A percentile compares a stretch with the other conserved stretches of the same genome.
Evolutionary conservation across 2,888 invertebrate species (phyloP).

Genomic region (Ptychoptera albimana): DNA sequence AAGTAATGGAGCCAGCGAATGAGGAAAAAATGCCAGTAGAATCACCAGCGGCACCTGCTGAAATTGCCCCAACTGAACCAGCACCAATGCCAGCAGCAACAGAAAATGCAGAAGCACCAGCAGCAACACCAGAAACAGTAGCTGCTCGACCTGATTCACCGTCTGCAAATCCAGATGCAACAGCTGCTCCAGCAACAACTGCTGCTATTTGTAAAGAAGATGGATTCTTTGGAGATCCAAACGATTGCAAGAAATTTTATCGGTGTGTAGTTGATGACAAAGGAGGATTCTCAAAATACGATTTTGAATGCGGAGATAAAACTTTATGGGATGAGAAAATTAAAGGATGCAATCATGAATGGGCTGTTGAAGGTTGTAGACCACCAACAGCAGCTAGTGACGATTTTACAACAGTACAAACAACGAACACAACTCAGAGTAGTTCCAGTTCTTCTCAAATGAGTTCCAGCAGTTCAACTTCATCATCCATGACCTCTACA

Average conservation of each 20-base stretch:
- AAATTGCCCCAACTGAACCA: background rate
- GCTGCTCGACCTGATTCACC: background rate
- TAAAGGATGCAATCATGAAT: constrained; percentile 55
- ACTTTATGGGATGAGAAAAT: constrained; percentile 60
- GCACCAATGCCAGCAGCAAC: background rate
- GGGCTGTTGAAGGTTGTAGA: constrained; percentile 36
- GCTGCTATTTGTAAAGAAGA: constrained; percentile 38
- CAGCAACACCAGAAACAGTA: constrained; percentile 2
- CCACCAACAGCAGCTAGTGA: constrained; percentile 1
- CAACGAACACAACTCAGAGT: constrained; percentile 3
- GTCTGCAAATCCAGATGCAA: background rate
- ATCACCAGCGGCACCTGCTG: constrained; percentile 5
- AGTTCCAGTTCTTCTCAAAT: background rate
- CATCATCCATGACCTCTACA: background rate
- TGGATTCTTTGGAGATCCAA: constrained; percentile 53
- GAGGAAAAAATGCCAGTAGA: constrained; percentile 3
- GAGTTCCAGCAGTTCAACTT: background rate
- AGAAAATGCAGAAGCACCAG: constrained; percentile 9
- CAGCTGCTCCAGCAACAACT: constrained; percentile 5
- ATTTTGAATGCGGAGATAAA: constrained; percentile 56
- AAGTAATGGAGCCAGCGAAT: constrained; percentile 14
- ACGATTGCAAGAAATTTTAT: constrained; percentile 59
- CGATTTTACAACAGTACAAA: constrained; percentile 1
- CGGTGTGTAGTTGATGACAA: constrained; percentile 51
- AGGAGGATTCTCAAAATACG: constrained; percentile 44